phyloP scores from a whole-genome alignment of 2,797 vertebrate species.

The Melanotaenia maccullochi region DNA sequence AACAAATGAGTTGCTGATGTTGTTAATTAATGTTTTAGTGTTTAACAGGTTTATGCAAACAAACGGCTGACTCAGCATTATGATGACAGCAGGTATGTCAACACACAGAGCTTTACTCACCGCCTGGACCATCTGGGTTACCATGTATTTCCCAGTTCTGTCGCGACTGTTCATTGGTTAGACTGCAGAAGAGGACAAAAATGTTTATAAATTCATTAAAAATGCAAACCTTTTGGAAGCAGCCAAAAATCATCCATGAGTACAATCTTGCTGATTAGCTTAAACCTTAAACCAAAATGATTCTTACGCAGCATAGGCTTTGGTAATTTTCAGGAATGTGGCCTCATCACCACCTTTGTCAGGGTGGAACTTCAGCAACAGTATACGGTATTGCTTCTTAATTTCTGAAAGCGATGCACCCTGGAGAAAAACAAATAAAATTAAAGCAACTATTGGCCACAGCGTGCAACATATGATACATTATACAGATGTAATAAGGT shows the following conservation, averaged over 20 bases:
- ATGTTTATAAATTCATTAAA: background rate
- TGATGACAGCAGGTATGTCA: background rate
- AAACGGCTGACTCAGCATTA: slow-evolving; percentile 15
- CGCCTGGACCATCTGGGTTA: slow-evolving; percentile 97
- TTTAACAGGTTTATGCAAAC: background rate
- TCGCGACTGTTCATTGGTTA: slow-evolving; percentile 95
- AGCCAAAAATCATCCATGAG: background rate
- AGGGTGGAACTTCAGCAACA: slow-evolving; percentile 94
- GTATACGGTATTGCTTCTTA: slow-evolving; percentile 94
- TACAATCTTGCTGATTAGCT: background rate
- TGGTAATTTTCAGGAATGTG: slow-evolving; percentile 97
- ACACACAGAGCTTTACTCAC: slow-evolving; percentile 68
- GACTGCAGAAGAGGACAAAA: slow-evolving; percentile 73
- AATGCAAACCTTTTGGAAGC: background rate
- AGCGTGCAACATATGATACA: background rate
- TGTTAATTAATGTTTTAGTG: slow-evolving; percentile 14
- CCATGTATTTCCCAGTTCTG: slow-evolving; percentile 94
- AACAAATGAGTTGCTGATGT: background rate
- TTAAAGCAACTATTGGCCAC: slow-evolving; percentile 11
- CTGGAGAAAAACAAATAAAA: slow-evolving; percentile 71
- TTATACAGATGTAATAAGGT: background rate
- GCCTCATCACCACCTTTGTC: slow-evolving; percentile 97
- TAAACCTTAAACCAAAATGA: background rate
- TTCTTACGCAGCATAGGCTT: slow-evolving; percentile 97
- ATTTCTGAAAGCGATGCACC: slow-evolving; percentile 92